Base-by-base conservation (phyloP, 2,113 vertebrate genomes). In the Bufo gargarizans region DNA sequence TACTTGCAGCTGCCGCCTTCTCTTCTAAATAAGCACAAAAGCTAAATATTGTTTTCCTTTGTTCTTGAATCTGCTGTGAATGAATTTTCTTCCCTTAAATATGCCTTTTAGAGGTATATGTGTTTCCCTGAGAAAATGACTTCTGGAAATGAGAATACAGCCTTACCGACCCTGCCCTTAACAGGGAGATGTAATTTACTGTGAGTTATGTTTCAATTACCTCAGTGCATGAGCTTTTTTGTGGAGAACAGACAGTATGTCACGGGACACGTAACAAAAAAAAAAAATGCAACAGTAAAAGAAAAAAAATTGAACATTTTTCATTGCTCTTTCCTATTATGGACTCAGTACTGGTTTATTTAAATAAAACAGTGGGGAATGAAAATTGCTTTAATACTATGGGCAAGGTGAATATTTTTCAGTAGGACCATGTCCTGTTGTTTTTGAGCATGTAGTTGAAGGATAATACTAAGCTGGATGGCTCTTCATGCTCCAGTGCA, bases 171-270 rank as follows among this genome's bases (percentile, higher is more conserved):
- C 58, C 91, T 93, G 93, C 90, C 90, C 94, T 92, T 90, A 94
- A 93, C 93, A 93, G 90, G 89, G 89, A 93, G 89, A 92, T 94
- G 93, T 96, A 94, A 96, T 95, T 96, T 95, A 95, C 87, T 16
- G 93, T 95, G 95, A 96, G 92, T 96, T 95, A 96, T 96, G 95
- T 94, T 95, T 96, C 95, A 96, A 95, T 96, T 96, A 95, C 94
- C 92, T 95, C 82, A 77, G 91, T 93, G 93, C 95, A 95, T 94
- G 92, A 94, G 94, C 93, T 84, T 94, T 92, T 76, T 93, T 91
- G 90, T 93, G 89, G 93, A 95, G 94, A 94, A 93, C 93, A 94
- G 93, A 92, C 91, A 92, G 94, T 95, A 95, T 94, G 95, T 95
- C 94, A 94, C 77, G 91, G 91, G 90, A 94, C 92, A 50, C 47